phyloP scores from a whole-genome alignment of 2,113 vertebrate genomes.

The Melanotaenia duboulayi region DNA sequence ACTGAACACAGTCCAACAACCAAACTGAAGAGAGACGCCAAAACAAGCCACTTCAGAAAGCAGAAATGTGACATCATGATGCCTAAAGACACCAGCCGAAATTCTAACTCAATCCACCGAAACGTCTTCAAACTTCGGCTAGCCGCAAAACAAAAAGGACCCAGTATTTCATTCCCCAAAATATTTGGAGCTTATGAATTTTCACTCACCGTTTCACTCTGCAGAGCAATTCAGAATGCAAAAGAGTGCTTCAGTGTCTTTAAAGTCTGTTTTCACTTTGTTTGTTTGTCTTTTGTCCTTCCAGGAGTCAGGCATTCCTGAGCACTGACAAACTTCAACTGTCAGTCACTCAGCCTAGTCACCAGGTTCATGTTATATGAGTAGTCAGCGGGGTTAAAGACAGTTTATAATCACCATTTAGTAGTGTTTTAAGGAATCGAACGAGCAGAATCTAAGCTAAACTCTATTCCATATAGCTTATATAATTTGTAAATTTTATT shows the following conservation, averaged over 20 bases:
- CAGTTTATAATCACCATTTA: neutral
- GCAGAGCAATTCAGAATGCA: slow-evolving; percentile 29
- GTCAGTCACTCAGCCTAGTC: slow-evolving; percentile 36
- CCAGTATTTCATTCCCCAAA: slow-evolving; percentile 33
- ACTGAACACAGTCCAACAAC: slow-evolving; percentile 28
- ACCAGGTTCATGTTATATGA: slow-evolving; percentile 44
- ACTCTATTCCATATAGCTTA: too few relatives aligned
- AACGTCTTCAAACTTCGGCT: slow-evolving; percentile 42
- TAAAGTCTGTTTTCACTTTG: slow-evolving; percentile 40
- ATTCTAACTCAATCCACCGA: slow-evolving; percentile 48
- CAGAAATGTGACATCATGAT: slow-evolving; percentile 49
- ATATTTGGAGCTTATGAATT: slow-evolving; percentile 19
- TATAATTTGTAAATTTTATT: too few relatives aligned
- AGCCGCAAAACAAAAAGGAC: slow-evolving; percentile 19
- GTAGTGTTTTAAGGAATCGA: too few relatives aligned
- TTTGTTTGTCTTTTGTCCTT: slow-evolving; percentile 52
- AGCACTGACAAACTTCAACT: slow-evolving; percentile 27
- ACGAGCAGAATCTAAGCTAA: neutral
- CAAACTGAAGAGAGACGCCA: slow-evolving; percentile 12
- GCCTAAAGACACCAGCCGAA: slow-evolving; percentile 22
- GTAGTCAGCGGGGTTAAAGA: slow-evolving; percentile 4
- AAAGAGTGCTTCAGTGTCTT: slow-evolving; percentile 19
- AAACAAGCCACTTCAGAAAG: slow-evolving; percentile 43
- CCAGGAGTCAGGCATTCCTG: slow-evolving; percentile 44
- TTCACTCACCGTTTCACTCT: slow-evolving; percentile 22